These are phyloP conservation scores for Poecile montanus DNA, from an alignment of 2,797 vertebrate genomes.

Conservation along the genomic window DNA sequence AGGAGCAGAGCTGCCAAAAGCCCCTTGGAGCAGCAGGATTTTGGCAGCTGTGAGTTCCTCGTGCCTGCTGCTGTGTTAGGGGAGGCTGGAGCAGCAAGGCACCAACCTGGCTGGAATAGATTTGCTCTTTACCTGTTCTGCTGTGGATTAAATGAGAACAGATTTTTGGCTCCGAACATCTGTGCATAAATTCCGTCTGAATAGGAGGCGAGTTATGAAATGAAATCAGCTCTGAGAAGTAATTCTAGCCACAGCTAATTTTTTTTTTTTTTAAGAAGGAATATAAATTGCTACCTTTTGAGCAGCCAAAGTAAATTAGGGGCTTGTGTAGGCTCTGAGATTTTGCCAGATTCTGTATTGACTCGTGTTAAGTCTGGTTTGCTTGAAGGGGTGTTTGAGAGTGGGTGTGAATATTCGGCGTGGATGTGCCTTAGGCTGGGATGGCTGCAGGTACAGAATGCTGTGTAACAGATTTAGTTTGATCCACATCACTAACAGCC, in stretches of 20 bases:
- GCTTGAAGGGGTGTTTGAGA: not conserved
- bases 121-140: conserved; percentile 42
- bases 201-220: conserved; percentile 25
- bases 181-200: conserved; percentile 44
- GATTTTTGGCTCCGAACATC: conserved; percentile 22
- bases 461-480: not conserved
- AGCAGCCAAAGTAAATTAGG: not conserved
- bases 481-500: not conserved
- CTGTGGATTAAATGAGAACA: conserved; percentile 37
- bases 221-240: conserved; percentile 44
- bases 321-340: not conserved
- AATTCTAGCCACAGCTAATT: conserved; percentile 4
- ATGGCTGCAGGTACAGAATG: not conserved
- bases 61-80: not conserved
- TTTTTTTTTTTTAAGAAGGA: not conserved
- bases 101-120: not conserved
- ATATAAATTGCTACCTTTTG: conserved; percentile 25
- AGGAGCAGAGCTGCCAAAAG: not conserved
- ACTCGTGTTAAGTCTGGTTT: not conserved
- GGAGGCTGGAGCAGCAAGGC: not conserved
- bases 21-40: not conserved
- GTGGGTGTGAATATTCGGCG: not conserved
- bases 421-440: not conserved
- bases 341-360: not conserved
- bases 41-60: not conserved